phyloP scores from a whole-genome alignment of 2,113 vertebrate genomes.

The Dicrurus megarhynchus region DNA sequence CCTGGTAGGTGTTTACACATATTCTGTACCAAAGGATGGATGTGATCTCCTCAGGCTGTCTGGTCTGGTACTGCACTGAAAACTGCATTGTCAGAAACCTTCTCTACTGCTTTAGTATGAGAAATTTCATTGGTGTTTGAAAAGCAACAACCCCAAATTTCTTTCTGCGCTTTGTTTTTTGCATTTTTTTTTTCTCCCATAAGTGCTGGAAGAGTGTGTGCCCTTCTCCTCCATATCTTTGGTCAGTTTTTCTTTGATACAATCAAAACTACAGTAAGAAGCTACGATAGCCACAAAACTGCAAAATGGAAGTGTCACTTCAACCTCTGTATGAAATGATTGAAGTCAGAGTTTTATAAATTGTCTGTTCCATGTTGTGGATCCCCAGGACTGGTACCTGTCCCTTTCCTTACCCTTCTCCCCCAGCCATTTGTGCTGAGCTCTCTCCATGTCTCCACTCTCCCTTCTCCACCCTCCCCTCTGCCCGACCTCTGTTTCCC shows the following conservation, averaged over 20 bases:
- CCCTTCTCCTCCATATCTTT: neutral
- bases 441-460: neutral
- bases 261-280: neutral
- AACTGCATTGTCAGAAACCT: neutral
- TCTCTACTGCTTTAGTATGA: neutral
- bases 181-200: neutral
- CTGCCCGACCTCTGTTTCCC: neutral
- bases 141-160: neutral
- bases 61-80: neutral
- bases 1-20: neutral
- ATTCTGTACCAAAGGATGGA: neutral
- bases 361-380: neutral
- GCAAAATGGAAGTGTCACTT: neutral
- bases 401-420: neutral
- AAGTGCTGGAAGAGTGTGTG: rapidly evolving
- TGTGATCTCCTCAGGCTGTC: neutral
- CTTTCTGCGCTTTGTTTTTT: neutral
- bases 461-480: neutral
- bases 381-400: neutral
- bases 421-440: neutral
- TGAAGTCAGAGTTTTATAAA: neutral
- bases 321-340: neutral
- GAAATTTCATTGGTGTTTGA: neutral
- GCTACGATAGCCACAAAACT: neutral
- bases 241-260: neutral